A percentile compares a stretch with the other conserved stretches of the same genome.
These are phyloP conservation scores for Amiota minor DNA, from an alignment of 2,888 invertebrate species.

Conservation along the genomic window DNA sequence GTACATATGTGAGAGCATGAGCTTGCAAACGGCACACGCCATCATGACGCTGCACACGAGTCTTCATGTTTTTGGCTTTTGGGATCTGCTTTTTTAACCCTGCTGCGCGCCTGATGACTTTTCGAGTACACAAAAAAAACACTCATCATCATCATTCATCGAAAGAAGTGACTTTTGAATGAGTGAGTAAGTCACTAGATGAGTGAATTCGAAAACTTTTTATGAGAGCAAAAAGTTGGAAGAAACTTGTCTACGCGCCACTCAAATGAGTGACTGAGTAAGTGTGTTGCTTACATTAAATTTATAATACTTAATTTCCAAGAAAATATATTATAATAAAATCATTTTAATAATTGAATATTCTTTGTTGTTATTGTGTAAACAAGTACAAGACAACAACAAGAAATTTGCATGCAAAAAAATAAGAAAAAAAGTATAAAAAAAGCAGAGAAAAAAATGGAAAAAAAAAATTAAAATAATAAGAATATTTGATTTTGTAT, in stretches of 20 bases:
- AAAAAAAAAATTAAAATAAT: not conserved
- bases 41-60: not conserved
- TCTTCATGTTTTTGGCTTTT: not conserved
- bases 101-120: slow-evolving; percentile 4
- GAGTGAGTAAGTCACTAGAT: not conserved
- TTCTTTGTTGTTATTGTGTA: slow-evolving; percentile 17
- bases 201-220: not conserved
- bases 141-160: too few relatives aligned
- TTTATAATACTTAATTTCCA: not conserved
- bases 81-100: not conserved
- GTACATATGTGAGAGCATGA: not conserved
- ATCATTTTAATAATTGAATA: slow-evolving; percentile 18
- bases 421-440: slow-evolving; percentile 29
- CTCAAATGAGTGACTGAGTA: too few relatives aligned
- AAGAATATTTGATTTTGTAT: slow-evolving; percentile 1
- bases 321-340: slow-evolving; percentile 30
- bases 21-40: not conserved
- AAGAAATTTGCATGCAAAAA: slow-evolving; percentile 34
- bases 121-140: not conserved
- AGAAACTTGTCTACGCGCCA: too few relatives aligned
- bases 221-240: too few relatives aligned
- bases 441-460: slow-evolving; percentile 17
- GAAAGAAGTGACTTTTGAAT: not conserved
- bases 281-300: too few relatives aligned
- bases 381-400: slow-evolving; percentile 47